A percentile compares a stretch with the other conserved stretches of the same genome.
Conservation (phyloP, 2,888 invertebrate species). For the Yponomeuta sedellus region DNA sequence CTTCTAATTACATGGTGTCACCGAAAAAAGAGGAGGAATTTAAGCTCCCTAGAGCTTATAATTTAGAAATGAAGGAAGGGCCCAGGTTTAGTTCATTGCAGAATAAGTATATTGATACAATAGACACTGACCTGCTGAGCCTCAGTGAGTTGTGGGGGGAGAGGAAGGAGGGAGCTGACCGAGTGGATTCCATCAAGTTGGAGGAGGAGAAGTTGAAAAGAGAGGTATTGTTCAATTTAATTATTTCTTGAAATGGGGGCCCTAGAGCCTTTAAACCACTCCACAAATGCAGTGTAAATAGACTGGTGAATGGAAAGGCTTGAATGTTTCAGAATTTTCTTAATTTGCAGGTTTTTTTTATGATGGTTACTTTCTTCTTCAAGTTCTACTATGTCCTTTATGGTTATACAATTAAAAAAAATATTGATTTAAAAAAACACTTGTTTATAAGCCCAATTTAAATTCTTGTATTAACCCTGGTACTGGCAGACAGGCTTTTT, state of each 20-base stretch:
- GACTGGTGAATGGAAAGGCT: no score
- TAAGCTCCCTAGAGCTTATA: slow-evolving; percentile 42
- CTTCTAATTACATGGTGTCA: slow-evolving; percentile 38
- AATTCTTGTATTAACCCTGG: no score
- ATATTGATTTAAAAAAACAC: no score
- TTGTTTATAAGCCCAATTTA: no score
- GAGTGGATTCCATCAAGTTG: slow-evolving; percentile 62
- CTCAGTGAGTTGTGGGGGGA: slow-evolving; percentile 81
- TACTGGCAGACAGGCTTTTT: no score
- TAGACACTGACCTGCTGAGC: slow-evolving; percentile 69
- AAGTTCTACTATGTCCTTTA: no score
- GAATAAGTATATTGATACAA: slow-evolving; percentile 49
- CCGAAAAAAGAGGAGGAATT: slow-evolving; percentile 55
- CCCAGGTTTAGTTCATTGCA: slow-evolving; percentile 35
- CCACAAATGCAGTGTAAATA: no score
- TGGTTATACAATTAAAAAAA: no score
- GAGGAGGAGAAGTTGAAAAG: slow-evolving; percentile 87
- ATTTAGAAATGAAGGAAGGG: slow-evolving; percentile 31
- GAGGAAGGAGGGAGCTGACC: slow-evolving; percentile 54
- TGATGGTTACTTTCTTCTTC: no score
- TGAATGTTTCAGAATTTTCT: no score
- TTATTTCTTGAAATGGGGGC: not conserved
- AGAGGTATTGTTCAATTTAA: slow-evolving; percentile 72
- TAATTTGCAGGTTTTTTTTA: no score
- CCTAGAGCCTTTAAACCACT: no score